These are phyloP conservation scores for Drosophila nigromelanica DNA, from an alignment of 1,140 invertebrate genomes.

Conservation along the genomic window DNA sequence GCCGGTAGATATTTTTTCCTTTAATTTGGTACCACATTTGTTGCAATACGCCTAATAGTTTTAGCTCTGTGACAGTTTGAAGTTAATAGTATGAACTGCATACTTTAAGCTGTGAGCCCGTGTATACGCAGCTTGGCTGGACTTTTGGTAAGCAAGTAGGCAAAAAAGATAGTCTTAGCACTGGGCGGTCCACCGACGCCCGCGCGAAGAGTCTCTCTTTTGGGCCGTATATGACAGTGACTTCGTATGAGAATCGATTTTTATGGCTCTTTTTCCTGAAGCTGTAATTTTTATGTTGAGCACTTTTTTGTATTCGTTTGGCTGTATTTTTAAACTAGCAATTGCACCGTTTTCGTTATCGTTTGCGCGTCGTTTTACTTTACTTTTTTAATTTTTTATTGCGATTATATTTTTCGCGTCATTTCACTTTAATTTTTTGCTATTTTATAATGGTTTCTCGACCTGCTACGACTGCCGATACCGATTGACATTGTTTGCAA, in stretches of 20 bases:
- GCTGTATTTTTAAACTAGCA: slow-evolving; percentile 8
- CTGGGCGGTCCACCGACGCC: slow-evolving; percentile 65
- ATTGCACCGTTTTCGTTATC: slow-evolving; percentile 43
- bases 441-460: slow-evolving; percentile 55
- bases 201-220: slow-evolving; percentile 64
- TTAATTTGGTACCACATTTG: too few species aligned
- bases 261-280: slow-evolving; percentile 70
- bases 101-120: too few species aligned
- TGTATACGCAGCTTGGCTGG: slow-evolving; percentile 19
- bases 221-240: slow-evolving; percentile 47
- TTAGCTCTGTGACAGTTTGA: too few species aligned
- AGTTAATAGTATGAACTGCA: too few species aligned
- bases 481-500: slow-evolving; percentile 24
- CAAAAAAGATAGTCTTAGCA: slow-evolving; percentile 38
- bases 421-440: slow-evolving; percentile 56
- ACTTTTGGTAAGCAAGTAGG: slow-evolving; percentile 53
- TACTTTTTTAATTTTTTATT: slow-evolving; percentile 53
- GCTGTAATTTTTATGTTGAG: slow-evolving; percentile 50
- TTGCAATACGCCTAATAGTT: too few species aligned
- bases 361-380: slow-evolving; percentile 48
- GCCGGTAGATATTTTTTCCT: too few species aligned
- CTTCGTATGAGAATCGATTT: slow-evolving; percentile 82
- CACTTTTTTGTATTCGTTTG: slow-evolving; percentile 9
- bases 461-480: slow-evolving; percentile 50
- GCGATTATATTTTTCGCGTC: slow-evolving; percentile 66